Evolutionary conservation across 2,888 invertebrate genomes (phyloP).

Genomic region (Lasioglossum malachurum): DNA sequence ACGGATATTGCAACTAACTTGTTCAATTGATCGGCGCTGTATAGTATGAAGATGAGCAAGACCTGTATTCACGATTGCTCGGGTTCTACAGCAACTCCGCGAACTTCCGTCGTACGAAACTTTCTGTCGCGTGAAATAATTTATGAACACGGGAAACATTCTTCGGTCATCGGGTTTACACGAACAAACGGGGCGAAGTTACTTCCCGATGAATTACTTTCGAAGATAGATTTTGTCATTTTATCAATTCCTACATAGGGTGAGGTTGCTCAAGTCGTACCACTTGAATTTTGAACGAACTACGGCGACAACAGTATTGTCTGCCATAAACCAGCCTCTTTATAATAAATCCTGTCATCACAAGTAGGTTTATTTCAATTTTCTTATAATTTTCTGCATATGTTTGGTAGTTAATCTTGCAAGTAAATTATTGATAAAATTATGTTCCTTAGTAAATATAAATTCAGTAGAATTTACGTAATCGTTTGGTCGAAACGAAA

Average conservation of each 20-base stretch:
- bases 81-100: not conserved
- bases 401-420: too few species aligned
- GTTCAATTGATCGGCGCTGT: conserved; percentile 39
- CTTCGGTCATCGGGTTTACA: not conserved
- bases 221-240: not conserved
- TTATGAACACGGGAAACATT: not conserved
- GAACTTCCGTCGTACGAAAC: not conserved
- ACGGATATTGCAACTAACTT: conserved; percentile 35
- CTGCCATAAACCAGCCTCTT: too few species aligned
- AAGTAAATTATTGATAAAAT: too few species aligned
- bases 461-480: too few species aligned
- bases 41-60: conserved; percentile 17
- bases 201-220: not conserved
- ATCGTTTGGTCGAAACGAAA: too few species aligned
- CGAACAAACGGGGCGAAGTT: not conserved
- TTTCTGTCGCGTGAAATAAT: not conserved
- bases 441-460: too few species aligned
- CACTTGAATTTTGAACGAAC: too few species aligned
- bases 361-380: too few species aligned
- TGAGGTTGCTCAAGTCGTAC: too few species aligned
- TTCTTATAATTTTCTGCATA: too few species aligned
- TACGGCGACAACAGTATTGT: too few species aligned
- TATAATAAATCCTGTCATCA: too few species aligned
- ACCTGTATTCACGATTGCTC: conserved; percentile 6
- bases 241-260: not conserved